Percentiles rank a stretch among this genome's conserved stretches.
These are phyloP conservation scores for Vipera ursinii DNA, from an alignment of 2,797 vertebrate species.

Conservation along the genomic window DNA sequence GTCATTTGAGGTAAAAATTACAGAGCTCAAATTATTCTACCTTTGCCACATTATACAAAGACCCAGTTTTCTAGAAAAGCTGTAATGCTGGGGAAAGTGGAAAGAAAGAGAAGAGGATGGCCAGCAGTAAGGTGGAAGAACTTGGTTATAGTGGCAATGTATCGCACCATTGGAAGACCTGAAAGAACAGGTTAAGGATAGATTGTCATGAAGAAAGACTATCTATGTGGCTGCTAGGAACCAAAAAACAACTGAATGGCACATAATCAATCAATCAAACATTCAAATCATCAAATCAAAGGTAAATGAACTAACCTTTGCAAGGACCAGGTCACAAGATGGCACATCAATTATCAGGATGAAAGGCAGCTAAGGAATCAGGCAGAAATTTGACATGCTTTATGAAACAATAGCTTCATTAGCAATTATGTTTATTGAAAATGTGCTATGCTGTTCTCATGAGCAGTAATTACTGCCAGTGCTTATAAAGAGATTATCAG, in stretches of 20 bases:
- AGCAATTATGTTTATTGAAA: not conserved
- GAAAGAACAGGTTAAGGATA: not conserved
- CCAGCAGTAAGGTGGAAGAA: not conserved
- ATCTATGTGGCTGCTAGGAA: not conserved
- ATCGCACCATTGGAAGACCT: not conserved
- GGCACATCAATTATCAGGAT: not conserved
- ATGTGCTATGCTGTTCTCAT: not conserved
- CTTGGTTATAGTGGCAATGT: not conserved
- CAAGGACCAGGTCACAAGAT: not conserved
- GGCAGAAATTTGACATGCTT: not conserved
- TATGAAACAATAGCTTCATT: not conserved
- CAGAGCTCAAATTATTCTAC: not conserved
- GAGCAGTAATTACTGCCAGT: not conserved
- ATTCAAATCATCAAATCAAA: not conserved
- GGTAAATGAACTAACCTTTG: not conserved
- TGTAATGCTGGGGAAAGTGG: not conserved
- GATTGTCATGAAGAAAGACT: not conserved
- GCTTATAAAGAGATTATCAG: not conserved
- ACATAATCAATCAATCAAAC: not conserved
- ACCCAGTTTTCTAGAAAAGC: not conserved
- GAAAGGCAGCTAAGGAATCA: not conserved
- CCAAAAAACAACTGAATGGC: not conserved
- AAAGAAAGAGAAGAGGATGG: not conserved
- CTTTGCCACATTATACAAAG: not conserved
- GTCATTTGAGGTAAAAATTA: not conserved